Conservation (phyloP, 2,888 invertebrate species). For the Drosophila lutescens region DNA sequence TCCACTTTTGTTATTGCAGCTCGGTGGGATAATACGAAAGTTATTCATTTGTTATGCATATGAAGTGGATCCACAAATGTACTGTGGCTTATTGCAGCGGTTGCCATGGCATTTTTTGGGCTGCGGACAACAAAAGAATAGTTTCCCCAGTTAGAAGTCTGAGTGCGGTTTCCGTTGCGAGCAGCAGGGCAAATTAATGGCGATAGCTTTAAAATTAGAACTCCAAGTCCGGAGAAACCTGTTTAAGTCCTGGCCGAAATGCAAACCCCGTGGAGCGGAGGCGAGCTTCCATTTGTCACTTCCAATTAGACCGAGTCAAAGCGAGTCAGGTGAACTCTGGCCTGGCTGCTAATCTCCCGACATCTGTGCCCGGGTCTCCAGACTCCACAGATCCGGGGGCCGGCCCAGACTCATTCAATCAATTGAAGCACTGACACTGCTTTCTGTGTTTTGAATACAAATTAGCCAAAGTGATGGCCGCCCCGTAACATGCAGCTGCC, state of each 20-base stretch:
- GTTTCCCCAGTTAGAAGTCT: slow-evolving; percentile 37
- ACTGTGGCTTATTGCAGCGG: slow-evolving; percentile 41
- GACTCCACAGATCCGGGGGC: slow-evolving; percentile 3
- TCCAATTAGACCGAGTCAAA: slow-evolving; percentile 45
- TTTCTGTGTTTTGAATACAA: slow-evolving; percentile 71
- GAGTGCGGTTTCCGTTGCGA: slow-evolving; percentile 57
- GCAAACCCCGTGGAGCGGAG: slow-evolving; percentile 18
- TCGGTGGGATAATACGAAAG: slow-evolving; percentile 60
- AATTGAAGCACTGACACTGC: slow-evolving; percentile 63
- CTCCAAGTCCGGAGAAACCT: slow-evolving; percentile 5
- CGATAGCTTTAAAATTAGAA: slow-evolving; percentile 17
- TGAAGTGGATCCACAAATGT: slow-evolving; percentile 64
- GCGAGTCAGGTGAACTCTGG: slow-evolving; percentile 26
- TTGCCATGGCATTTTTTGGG: slow-evolving; percentile 20
- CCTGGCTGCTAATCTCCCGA: slow-evolving; percentile 36
- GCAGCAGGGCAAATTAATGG: slow-evolving; percentile 26
- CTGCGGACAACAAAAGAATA: slow-evolving; percentile 38
- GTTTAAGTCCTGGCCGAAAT: slow-evolving; percentile 9
- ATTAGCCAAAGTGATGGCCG: slow-evolving; percentile 71
- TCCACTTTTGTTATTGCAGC: slow-evolving; percentile 10
- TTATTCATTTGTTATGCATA: slow-evolving; percentile 77
- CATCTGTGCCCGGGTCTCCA: slow-evolving; percentile 12
- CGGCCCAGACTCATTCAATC: slow-evolving; percentile 67
- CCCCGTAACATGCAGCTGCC: slow-evolving; percentile 54
- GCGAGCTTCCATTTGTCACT: slow-evolving; percentile 41